A percentile compares a stretch with the other conserved stretches of the same genome.
These are phyloP conservation scores for Acanthochromis polyacanthus DNA, from an alignment of 2,113 vertebrate species.

Conservation along the genomic window DNA sequence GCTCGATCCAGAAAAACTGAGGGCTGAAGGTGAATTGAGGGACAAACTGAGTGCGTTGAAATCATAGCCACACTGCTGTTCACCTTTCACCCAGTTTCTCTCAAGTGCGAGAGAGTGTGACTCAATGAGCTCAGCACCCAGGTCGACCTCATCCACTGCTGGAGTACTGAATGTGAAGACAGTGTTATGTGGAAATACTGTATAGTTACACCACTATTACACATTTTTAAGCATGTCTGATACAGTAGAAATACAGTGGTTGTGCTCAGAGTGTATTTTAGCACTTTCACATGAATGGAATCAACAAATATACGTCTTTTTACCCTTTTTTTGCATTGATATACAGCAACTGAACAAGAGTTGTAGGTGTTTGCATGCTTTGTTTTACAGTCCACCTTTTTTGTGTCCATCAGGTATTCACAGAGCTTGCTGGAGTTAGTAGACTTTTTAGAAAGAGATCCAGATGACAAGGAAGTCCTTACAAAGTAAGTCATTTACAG, in stretches of 20 bases:
- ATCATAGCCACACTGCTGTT: constrained; percentile 11
- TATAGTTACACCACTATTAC: background rate
- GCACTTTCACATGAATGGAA: background rate
- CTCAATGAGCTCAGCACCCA: constrained; percentile 16
- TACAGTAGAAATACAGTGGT: background rate
- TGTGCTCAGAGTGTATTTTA: background rate
- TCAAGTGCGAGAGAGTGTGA: constrained; percentile 5
- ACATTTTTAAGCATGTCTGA: background rate
- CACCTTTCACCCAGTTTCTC: constrained; percentile 75
- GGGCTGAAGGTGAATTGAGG: constrained; percentile 58
- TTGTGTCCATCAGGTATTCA: constrained; percentile 82
- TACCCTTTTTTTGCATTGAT: background rate
- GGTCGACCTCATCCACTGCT: background rate
- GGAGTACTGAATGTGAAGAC: constrained; percentile 4
- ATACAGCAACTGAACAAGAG: background rate
- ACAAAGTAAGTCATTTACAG: constrained; percentile 86
- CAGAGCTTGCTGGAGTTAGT: constrained; percentile 94
- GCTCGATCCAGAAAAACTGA: background rate
- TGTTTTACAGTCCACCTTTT: constrained; percentile 2
- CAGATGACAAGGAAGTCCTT: constrained; percentile 90
- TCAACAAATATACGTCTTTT: background rate
- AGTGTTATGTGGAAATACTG: background rate
- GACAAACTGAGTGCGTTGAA: constrained; percentile 13
- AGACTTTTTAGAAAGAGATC: constrained; percentile 92
- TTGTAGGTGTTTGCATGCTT: background rate